Evolutionary conservation across 2,888 invertebrate genomes (phyloP).

Genomic region (Sialis lutaria): DNA sequence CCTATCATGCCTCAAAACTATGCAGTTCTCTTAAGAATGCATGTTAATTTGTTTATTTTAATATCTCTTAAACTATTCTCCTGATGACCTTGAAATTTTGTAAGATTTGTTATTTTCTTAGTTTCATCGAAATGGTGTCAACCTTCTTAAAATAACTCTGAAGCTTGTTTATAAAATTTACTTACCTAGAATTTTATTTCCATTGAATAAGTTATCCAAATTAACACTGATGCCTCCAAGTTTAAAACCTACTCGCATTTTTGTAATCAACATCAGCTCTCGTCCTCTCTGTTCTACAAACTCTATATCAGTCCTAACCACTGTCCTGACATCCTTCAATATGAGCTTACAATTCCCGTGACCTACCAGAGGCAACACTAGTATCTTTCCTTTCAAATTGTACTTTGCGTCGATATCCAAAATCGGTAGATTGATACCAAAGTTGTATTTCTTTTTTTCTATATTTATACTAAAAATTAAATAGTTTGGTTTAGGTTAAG

Average conservation of each 20-base stretch:
- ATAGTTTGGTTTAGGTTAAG: not conserved
- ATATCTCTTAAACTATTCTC: too few species aligned
- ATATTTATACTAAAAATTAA: conserved; percentile 28
- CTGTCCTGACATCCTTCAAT: conserved; percentile 32
- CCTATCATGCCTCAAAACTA: too few species aligned
- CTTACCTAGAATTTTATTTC: conserved; percentile 38
- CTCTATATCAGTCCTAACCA: conserved; percentile 30
- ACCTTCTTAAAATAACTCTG: too few species aligned
- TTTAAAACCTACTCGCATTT: conserved; percentile 36
- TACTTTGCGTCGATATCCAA: conserved; percentile 36
- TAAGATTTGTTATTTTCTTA: too few species aligned
- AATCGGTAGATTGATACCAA: conserved; percentile 34
- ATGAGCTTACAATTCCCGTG: conserved; percentile 34
- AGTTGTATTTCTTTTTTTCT: conserved; percentile 29
- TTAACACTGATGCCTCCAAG: conserved; percentile 33
- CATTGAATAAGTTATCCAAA: conserved; percentile 40
- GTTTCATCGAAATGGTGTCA: too few species aligned
- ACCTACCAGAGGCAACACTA: conserved; percentile 37
- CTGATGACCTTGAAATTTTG: too few species aligned
- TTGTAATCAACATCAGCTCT: conserved; percentile 28
- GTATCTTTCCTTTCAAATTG: conserved; percentile 37
- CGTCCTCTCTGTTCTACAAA: conserved; percentile 24
- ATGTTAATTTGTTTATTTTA: too few species aligned
- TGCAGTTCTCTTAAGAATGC: too few species aligned
- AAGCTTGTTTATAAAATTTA: conserved; percentile 1